phyloP scores from a whole-genome alignment of 2,113 vertebrate genomes.

The Xiphias gladius region DNA sequence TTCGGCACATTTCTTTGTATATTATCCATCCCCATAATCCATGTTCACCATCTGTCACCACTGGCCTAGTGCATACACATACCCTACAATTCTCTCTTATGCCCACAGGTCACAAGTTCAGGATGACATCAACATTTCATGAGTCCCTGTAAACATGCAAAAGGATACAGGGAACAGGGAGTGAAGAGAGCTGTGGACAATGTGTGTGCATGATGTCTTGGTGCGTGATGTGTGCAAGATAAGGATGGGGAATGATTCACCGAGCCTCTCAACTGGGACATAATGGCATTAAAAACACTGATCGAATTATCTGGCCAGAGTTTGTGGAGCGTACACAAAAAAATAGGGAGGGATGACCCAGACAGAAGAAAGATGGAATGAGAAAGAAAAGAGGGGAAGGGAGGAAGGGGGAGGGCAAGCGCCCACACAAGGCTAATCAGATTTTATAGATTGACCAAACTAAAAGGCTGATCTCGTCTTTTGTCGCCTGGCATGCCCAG shows the following conservation, averaged over 20 bases:
- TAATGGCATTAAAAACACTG: conserved; percentile 68
- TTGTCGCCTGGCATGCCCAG: conserved; percentile 78
- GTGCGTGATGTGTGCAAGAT: conserved; percentile 46
- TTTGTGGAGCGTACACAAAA: conserved; percentile 58
- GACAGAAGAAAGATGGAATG: conserved; percentile 2
- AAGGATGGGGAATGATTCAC: conserved; percentile 49
- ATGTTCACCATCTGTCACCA: conserved; percentile 19
- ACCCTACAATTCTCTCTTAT: conserved; percentile 10
- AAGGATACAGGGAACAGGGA: neutral
- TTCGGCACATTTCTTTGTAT: conserved; percentile 38
- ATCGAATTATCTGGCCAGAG: conserved; percentile 62
- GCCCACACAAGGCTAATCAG: conserved; percentile 76
- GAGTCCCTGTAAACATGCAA: conserved; percentile 68
- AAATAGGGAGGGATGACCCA: conserved; percentile 31
- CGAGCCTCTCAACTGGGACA: conserved; percentile 51
- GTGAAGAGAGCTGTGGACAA: conserved; percentile 40
- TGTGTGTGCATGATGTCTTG: conserved; percentile 43
- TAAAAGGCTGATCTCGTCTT: conserved; percentile 78
- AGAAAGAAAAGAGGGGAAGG: conserved; percentile 32
- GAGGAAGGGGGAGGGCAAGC: conserved; percentile 16
- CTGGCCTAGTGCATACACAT: neutral
- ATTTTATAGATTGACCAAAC: conserved; percentile 79
- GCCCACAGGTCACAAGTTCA: conserved; percentile 76
- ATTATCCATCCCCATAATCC: conserved; percentile 18
- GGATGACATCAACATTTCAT: conserved; percentile 77